Evolutionary conservation across 2,113 vertebrate genomes (phyloP).

Genomic region (Gambusia affinis): DNA sequence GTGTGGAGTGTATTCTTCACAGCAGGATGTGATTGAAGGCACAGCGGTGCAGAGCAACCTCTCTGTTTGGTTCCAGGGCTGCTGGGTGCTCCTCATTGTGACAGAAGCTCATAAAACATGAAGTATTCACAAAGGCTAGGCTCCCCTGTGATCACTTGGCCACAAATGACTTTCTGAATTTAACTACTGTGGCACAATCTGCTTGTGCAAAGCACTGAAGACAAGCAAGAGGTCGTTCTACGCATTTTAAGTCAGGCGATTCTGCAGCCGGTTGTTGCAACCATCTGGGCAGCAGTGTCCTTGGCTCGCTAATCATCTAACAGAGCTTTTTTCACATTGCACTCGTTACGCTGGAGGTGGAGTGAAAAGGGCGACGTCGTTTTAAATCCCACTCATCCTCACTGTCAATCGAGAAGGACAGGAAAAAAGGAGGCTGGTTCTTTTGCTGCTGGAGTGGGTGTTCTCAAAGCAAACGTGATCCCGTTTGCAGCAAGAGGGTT

Average conservation of each 20-base stretch:
- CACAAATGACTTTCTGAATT: conserved; percentile 33
- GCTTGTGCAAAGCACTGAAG: conserved; percentile 40
- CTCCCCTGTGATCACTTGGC: conserved; percentile 46
- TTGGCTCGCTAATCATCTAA: conserved; percentile 32
- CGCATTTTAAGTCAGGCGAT: conserved; percentile 56
- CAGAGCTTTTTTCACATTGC: conserved; percentile 15
- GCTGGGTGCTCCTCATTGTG: conserved; percentile 17
- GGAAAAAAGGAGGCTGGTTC: conserved; percentile 41
- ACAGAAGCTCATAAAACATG: conserved; percentile 38
- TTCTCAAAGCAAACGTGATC: conserved; percentile 68
- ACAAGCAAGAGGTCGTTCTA: conserved; percentile 28
- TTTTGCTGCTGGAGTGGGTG: conserved; percentile 49
- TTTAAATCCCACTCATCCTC: conserved; percentile 45
- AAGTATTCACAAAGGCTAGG: conserved; percentile 29
- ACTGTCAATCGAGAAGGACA: conserved; percentile 39
- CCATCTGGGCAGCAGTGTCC: conserved; percentile 55
- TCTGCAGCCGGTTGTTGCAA: conserved; percentile 64
- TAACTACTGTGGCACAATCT: conserved; percentile 32
- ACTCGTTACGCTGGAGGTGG: conserved; percentile 18
- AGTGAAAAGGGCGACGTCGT: conserved; percentile 21
- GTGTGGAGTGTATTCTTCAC: conserved; percentile 43
- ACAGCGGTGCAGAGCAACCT: conserved; percentile 34
- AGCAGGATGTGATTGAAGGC: conserved; percentile 51
- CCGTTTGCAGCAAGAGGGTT: conserved; percentile 64
- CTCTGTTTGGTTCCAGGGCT: neutral